Evolutionary conservation across 2,797 vertebrate genomes (phyloP).

Genomic region (Sebastes cheni): DNA sequence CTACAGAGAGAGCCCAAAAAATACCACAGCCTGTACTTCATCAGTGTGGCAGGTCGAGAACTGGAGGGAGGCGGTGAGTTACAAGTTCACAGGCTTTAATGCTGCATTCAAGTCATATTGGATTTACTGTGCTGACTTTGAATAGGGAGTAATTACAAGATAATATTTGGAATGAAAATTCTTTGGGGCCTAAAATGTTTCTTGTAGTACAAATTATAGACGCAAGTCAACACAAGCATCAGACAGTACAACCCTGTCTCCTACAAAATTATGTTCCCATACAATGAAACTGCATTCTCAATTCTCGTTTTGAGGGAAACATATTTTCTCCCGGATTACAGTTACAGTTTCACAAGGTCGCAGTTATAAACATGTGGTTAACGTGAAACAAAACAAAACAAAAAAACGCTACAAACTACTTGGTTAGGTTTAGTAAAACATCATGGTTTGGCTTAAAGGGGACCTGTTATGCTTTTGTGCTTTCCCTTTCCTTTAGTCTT

Average conservation of each 20-base stretch:
- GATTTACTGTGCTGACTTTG: conserved; percentile 1
- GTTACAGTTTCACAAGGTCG: no score
- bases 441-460: no score
- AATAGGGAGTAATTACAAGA: not conserved
- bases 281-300: no score
- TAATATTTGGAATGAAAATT: not conserved
- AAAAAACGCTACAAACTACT: no score
- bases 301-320: no score
- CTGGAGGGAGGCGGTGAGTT: not conserved
- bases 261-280: no score
- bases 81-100: not conserved
- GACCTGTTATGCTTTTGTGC: no score
- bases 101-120: conserved; percentile 3
- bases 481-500: no score
- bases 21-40: not conserved
- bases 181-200: not conserved
- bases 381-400: no score
- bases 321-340: no score
- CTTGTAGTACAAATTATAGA: not conserved
- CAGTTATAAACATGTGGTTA: no score
- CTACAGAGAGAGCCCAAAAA: not conserved
- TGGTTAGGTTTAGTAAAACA: no score
- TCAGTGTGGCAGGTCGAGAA: not conserved
- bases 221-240: not conserved
- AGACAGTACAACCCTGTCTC: not conserved